Evolutionary conservation across 2,113 vertebrate species (phyloP).

Genomic region (Nothobranchius furzeri): DNA sequence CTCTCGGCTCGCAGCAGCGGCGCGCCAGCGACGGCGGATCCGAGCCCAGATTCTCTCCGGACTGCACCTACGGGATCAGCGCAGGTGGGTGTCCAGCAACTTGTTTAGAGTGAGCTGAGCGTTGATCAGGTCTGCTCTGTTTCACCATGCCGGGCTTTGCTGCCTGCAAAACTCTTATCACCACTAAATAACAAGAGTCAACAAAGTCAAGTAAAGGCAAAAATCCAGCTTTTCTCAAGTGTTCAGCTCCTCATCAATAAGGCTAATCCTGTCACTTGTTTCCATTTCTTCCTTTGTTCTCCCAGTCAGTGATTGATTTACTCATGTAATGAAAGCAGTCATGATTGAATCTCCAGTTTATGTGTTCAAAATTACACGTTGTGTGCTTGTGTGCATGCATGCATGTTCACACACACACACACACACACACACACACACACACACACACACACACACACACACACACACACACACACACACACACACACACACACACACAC

Average conservation of each 20-base stretch:
- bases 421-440: too few relatives aligned
- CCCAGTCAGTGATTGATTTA: slow-evolving; percentile 59
- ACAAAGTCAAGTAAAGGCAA: neutral
- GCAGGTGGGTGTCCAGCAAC: slow-evolving; percentile 81
- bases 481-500: too few relatives aligned
- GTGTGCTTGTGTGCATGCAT: neutral
- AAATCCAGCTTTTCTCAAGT: slow-evolving; percentile 18
- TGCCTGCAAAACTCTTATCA: neutral
- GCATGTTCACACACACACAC: neutral
- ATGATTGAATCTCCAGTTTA: slow-evolving; percentile 59
- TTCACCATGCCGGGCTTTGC: too few relatives aligned
- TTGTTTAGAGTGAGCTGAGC: slow-evolving; percentile 22
- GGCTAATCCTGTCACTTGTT: slow-evolving; percentile 25
- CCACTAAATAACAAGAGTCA: neutral
- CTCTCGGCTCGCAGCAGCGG: slow-evolving; percentile 69
- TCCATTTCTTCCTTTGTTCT: slow-evolving; percentile 11
- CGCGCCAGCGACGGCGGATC: slow-evolving; percentile 56
- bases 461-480: too few relatives aligned
- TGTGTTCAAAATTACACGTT: slow-evolving; percentile 55
- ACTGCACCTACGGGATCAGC: slow-evolving; percentile 85
- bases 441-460: too few relatives aligned
- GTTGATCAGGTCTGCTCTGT: too few relatives aligned
- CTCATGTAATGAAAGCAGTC: slow-evolving; percentile 61
- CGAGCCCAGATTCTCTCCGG: slow-evolving; percentile 77
- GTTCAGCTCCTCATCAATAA: slow-evolving; percentile 19